Evolutionary conservation across 2,797 vertebrate genomes (phyloP).

Genomic region (Loriculus beryllinus): DNA sequence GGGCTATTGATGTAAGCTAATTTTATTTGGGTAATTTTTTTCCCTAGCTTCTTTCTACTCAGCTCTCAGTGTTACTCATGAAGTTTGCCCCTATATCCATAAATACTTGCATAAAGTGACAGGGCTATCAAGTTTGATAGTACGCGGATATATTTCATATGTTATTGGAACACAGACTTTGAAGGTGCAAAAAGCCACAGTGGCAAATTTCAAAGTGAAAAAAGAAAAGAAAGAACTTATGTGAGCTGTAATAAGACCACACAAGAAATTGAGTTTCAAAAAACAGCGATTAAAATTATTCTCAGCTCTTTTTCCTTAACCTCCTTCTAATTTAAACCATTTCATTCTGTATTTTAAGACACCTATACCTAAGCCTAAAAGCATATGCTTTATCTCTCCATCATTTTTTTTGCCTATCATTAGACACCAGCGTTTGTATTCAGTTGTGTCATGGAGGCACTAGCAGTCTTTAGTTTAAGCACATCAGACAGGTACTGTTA

Average conservation of each 20-base stretch:
- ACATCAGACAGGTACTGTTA: rapidly evolving
- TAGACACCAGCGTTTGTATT: rapidly evolving
- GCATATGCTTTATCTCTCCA: neutral
- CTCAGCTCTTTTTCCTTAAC: neutral
- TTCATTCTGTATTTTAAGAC: neutral
- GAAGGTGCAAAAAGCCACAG: neutral
- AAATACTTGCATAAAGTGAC: neutral
- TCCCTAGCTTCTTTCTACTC: neutral
- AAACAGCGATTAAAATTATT: neutral
- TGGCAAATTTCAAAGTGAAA: neutral
- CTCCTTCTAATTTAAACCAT: neutral
- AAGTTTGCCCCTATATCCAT: neutral
- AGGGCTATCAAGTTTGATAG: neutral
- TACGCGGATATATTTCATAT: neutral
- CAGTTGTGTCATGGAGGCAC: neutral
- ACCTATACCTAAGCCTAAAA: neutral
- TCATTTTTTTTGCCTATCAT: rapidly evolving
- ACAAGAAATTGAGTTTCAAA: neutral
- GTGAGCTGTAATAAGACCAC: neutral
- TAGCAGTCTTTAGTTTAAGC: neutral
- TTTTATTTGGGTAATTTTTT: neutral
- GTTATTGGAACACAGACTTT: neutral
- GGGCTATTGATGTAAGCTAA: neutral
- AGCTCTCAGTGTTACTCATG: neutral
- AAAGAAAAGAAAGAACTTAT: rapidly evolving